phyloP scores from a whole-genome alignment of 2,888 invertebrate genomes.

The Arctia plantaginis region DNA sequence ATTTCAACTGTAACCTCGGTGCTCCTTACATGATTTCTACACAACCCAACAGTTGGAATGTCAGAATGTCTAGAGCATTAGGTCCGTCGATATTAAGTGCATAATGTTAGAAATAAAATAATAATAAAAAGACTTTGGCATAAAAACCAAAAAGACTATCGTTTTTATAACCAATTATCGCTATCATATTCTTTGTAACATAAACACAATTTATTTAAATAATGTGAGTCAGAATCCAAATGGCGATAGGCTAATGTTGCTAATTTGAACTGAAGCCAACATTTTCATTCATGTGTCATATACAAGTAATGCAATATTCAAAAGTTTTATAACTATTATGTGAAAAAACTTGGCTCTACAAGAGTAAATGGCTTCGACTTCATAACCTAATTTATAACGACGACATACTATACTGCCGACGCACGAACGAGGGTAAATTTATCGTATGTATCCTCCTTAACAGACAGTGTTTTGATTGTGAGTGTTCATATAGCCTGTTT shows the following conservation, averaged over 20 bases:
- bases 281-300: slow-evolving; percentile 14
- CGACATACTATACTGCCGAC: too few species aligned
- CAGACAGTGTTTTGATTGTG: too few species aligned
- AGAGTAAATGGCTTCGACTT: neutral
- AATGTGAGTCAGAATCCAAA: slow-evolving; percentile 11
- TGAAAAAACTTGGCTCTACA: neutral
- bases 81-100: too few species aligned
- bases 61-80: too few species aligned
- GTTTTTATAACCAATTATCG: neutral
- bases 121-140: neutral
- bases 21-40: too few species aligned
- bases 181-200: slow-evolving; percentile 1
- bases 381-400: neutral
- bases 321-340: neutral
- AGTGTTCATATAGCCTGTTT: too few species aligned
- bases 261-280: slow-evolving; percentile 19
- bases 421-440: neutral
- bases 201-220: slow-evolving; percentile 18
- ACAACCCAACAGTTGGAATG: too few species aligned
- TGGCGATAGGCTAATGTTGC: slow-evolving; percentile 15
- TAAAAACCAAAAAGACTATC: neutral
- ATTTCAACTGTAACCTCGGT: too few species aligned
- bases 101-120: too few species aligned
- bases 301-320: neutral
- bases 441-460: neutral